Evolutionary conservation across 2,888 invertebrate genomes (phyloP).

Genomic region (Lasioglossum pauxillum): DNA sequence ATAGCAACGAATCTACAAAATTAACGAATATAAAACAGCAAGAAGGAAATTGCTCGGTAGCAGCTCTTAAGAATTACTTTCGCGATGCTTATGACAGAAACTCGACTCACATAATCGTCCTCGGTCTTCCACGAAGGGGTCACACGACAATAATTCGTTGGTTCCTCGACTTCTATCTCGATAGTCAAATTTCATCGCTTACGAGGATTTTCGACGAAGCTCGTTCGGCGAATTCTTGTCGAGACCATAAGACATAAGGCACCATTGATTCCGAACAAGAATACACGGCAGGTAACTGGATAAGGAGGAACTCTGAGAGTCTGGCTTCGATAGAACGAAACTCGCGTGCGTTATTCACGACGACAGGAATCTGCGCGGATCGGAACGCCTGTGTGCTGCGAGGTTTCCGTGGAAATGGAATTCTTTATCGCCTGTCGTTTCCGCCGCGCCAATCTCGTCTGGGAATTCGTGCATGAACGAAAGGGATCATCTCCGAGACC

Average conservation of each 20-base stretch:
- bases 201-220: not conserved
- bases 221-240: not conserved
- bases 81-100: too few species aligned
- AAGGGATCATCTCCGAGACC: constrained; percentile 8
- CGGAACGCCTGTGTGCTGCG: constrained; percentile 24
- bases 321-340: not conserved
- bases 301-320: not conserved
- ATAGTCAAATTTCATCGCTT: not conserved
- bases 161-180: not conserved
- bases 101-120: not conserved
- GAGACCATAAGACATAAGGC: not conserved
- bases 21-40: not conserved
- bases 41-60: not conserved
- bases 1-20: not conserved
- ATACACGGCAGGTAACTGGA: not conserved
- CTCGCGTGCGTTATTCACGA: constrained; percentile 20
- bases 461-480: constrained; percentile 19
- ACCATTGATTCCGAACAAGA: constrained; percentile 6
- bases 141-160: not conserved
- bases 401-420: constrained; percentile 48
- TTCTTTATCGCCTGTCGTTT: constrained; percentile 30
- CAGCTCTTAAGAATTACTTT: not conserved
- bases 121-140: not conserved
- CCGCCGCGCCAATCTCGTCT: constrained; percentile 15
- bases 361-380: constrained; percentile 7